Evolutionary conservation across 2,797 vertebrate genomes (phyloP).

Genomic region (Clarias fuscus): DNA sequence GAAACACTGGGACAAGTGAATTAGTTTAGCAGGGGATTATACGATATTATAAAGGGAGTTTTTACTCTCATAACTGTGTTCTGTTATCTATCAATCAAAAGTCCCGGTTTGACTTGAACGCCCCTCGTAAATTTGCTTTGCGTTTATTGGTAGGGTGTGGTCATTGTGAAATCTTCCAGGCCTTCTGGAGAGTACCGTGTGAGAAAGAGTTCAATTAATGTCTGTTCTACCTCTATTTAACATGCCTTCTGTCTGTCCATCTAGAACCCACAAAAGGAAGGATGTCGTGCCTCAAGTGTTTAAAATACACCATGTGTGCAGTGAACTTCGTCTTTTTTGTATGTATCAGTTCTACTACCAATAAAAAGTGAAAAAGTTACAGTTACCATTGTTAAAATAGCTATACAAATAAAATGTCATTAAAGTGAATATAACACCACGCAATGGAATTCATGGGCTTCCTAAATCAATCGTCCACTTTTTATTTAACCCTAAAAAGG

Average conservation of each 20-base stretch:
- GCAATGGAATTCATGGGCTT: not conserved
- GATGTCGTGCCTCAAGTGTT: slow-evolving; percentile 78
- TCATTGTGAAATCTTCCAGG: no score
- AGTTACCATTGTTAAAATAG: no score
- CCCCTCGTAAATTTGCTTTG: not conserved
- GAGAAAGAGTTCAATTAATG: not conserved
- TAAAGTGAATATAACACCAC: not conserved
- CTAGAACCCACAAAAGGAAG: slow-evolving; percentile 44
- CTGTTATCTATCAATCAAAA: no score
- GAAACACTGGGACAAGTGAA: no score
- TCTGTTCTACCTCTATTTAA: not conserved
- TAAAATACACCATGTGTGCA: slow-evolving; percentile 78
- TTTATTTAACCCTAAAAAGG: not conserved
- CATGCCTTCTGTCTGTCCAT: slow-evolving; percentile 50
- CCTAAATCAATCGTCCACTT: not conserved
- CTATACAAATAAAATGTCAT: no score
- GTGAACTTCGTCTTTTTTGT: slow-evolving; percentile 80
- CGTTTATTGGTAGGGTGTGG: not conserved
- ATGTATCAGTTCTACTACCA: slow-evolving; percentile 55
- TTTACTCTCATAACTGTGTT: no score
- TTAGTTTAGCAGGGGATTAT: no score
- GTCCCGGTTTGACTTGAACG: no score
- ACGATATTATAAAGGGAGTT: no score
- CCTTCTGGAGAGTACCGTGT: not conserved
- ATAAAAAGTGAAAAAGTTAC: no score